Base-by-base conservation (phyloP, 2,797 vertebrate species). In the Pseudochaenichthys georgianus region DNA sequence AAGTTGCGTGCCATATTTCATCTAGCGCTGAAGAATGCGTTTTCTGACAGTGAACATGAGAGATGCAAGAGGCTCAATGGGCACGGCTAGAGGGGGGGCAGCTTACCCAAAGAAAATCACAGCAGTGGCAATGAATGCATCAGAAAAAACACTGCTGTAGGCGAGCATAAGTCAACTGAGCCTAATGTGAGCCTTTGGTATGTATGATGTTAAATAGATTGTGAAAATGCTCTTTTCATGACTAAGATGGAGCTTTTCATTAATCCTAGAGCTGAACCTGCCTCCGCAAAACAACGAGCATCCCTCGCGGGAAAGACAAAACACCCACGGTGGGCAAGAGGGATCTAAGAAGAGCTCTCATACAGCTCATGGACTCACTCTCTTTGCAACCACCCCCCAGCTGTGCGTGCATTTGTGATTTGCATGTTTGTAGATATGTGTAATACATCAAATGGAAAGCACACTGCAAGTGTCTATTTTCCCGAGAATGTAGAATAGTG, bases 241-340 rank as follows among this genome's bases (percentile, higher is more conserved):
- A 94, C 89, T 88, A 93, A 94, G 93, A 95, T 89, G 91, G 86
- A 93, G 93, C 93, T 94, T 94, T 95, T 94, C 92, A 95, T 95
- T 95, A 95, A 94, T 95, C 94, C 92, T 75, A 51, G 82, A 91
- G 88, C 88, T 84, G 87, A 93, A 92, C 89, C 92, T 94, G 92
- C 95, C 94, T 93, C 93, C 89, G 84, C 93, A 94, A 92, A 93
- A 93, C 92, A 93, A 90, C 80, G 84, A 93, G 89, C 89, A 87
- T 93, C 93, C 93, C 93, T 93, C 68, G 81, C 81, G 88, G 94
- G 89, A 88, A 88, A 92, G 88, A 93, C 90, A 90, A 90, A 93
- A 95, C 94, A 92, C 93, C 94, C 93, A 94, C 93, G 81, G 90
- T 65, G 88, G 86, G 89, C 88, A 82, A 64, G 52, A 86, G 86